These are phyloP conservation scores for Cerceris rybyensis DNA, from an alignment of 2,888 invertebrate genomes.

Conservation along the genomic window DNA sequence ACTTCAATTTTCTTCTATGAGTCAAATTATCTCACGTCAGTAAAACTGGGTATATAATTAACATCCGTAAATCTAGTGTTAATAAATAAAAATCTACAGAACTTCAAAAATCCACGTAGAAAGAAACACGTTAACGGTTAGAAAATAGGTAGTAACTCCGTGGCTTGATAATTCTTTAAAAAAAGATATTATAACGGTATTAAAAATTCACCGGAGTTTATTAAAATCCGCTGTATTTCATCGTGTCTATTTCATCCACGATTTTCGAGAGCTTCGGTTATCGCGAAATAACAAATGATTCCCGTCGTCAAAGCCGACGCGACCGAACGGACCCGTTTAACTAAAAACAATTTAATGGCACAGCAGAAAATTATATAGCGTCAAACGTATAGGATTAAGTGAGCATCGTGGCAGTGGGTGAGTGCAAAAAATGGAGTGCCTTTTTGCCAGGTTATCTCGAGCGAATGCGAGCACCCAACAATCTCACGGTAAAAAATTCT, in stretches of 20 bases:
- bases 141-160: no score
- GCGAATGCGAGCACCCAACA: slow-evolving; percentile 20
- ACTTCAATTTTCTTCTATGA: no score
- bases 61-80: no score
- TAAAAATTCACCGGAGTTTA: neutral
- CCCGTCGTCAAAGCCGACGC: no score
- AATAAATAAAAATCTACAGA: no score
- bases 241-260: neutral
- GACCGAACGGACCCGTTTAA: no score
- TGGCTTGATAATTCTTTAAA: no score
- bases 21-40: no score
- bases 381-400: neutral
- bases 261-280: neutral
- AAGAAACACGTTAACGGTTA: no score
- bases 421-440: neutral
- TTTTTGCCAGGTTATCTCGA: slow-evolving; percentile 14
- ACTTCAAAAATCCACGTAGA: no score
- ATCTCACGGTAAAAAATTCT: slow-evolving; percentile 3
- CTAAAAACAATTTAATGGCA: neutral
- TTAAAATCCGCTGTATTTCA: neutral
- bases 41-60: no score
- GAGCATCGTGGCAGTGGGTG: neutral
- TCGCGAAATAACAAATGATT: neutral
- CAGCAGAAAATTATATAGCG: slow-evolving; percentile 5
- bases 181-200: neutral